These are phyloP conservation scores for Pemphredon lugubris DNA, from an alignment of 2,888 invertebrate genomes.

Conservation along the genomic window DNA sequence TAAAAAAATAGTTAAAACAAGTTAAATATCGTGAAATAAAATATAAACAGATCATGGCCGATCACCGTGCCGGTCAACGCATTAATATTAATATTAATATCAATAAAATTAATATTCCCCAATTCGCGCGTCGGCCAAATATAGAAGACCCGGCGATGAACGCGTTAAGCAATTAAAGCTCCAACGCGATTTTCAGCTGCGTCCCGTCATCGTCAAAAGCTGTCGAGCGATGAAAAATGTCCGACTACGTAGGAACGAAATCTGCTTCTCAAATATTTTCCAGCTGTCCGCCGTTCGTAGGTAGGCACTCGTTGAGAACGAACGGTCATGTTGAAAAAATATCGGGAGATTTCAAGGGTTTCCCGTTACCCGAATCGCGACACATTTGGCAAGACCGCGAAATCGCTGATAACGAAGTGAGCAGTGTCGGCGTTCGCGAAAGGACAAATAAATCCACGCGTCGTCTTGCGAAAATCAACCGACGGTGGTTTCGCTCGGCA, in stretches of 20 bases:
- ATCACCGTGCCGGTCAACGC: too few species aligned
- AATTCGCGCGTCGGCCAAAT: too few species aligned
- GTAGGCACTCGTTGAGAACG: not conserved
- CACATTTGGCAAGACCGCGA: not conserved
- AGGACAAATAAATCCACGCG: not conserved
- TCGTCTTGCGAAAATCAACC: constrained; percentile 3
- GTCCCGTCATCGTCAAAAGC: not conserved
- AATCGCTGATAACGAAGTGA: not conserved
- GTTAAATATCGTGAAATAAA: too few species aligned
- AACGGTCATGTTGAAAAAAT: not conserved
- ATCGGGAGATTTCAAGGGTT: not conserved
- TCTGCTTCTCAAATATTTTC: not conserved
- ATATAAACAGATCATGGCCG: too few species aligned
- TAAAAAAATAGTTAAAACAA: too few species aligned
- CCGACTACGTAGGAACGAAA: too few species aligned
- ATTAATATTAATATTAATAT: too few species aligned
- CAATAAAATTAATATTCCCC: too few species aligned
- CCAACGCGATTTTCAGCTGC: not conserved
- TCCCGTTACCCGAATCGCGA: not conserved
- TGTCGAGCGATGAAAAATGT: not conserved
- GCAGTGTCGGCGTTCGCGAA: constrained; percentile 8
- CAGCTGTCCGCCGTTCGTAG: not conserved
- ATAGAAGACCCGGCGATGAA: too few species aligned
- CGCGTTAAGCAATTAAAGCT: not conserved
- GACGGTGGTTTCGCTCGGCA: not conserved